Evolutionary conservation across 2,113 vertebrate species (phyloP).

Genomic region (Leiothrix lutea): DNA sequence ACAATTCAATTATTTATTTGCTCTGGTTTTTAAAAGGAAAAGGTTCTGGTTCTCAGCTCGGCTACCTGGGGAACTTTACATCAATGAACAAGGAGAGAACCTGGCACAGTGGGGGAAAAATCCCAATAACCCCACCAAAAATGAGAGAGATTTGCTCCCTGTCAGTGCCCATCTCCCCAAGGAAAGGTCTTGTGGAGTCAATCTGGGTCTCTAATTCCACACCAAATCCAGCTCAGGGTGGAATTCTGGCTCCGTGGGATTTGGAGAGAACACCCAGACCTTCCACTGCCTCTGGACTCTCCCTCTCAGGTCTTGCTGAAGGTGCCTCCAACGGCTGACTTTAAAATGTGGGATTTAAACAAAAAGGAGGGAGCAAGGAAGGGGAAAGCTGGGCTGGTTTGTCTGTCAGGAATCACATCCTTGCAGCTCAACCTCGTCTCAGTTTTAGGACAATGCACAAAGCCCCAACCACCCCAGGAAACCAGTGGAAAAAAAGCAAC

Average conservation of each 20-base stretch:
- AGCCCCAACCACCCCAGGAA: accelerated
- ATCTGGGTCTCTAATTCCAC: not conserved
- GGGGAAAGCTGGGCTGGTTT: not conserved
- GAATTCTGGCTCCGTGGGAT: accelerated
- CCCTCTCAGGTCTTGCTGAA: not conserved
- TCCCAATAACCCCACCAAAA: not conserved
- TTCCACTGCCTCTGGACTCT: not conserved
- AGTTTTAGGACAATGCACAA: accelerated
- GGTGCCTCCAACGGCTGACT: not conserved
- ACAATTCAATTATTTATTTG: not conserved
- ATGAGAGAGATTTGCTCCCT: too few species aligned
- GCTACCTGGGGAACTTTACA: not conserved
- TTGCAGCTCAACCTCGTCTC: accelerated
- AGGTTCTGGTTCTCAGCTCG: not conserved
- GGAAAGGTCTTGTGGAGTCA: not conserved
- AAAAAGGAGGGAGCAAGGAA: not conserved
- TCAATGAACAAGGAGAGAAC: not conserved
- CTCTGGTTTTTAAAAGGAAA: not conserved
- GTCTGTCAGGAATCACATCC: not conserved
- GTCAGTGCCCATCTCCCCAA: accelerated
- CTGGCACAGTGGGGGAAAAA: not conserved
- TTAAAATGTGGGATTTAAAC: not conserved
- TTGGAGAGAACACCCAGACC: not conserved
- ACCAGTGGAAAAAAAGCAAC: not conserved
- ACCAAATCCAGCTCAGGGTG: not conserved